A percentile compares a stretch with the other conserved stretches of the same genome.
phyloP scores from a whole-genome alignment of 2,888 invertebrate species.

The Pseudolycoriella hygida region DNA sequence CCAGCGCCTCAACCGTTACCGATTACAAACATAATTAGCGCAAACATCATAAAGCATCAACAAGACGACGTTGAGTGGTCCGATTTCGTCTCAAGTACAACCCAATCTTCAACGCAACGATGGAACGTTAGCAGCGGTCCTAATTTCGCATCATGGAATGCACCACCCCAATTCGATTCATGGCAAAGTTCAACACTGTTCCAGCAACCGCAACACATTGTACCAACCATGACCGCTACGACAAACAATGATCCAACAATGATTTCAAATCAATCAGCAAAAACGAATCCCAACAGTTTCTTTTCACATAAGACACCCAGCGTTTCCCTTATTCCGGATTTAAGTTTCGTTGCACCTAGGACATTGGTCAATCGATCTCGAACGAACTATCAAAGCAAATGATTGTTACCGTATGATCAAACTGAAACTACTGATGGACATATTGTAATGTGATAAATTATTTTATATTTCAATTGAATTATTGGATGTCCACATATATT shows the following conservation, averaged over 20 bases:
- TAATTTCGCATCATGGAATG: conserved; percentile 11
- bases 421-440: conserved; percentile 6
- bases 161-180: conserved; percentile 5
- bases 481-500: no score
- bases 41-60: conserved; percentile 6
- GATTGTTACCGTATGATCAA: conserved; percentile 21
- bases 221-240: not conserved
- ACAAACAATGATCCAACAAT: not conserved
- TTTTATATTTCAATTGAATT: no score
- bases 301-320: conserved; percentile 20
- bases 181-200: not conserved
- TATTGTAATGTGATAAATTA: conserved; percentile 9
- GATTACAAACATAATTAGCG: conserved; percentile 4
- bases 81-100: conserved; percentile 35
- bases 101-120: conserved; percentile 12
- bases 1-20: conserved; percentile 9
- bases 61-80: conserved; percentile 34
- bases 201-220: not conserved
- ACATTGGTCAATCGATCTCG: conserved; percentile 20
- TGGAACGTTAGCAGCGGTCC: conserved; percentile 2
- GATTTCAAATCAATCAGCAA: not conserved
- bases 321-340: conserved; percentile 34
- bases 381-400: conserved; percentile 25
- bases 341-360: conserved; percentile 34
- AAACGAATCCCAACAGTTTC: not conserved